Base-by-base conservation (phyloP, 2,888 invertebrate species). In the Epinotia bilunana region DNA sequence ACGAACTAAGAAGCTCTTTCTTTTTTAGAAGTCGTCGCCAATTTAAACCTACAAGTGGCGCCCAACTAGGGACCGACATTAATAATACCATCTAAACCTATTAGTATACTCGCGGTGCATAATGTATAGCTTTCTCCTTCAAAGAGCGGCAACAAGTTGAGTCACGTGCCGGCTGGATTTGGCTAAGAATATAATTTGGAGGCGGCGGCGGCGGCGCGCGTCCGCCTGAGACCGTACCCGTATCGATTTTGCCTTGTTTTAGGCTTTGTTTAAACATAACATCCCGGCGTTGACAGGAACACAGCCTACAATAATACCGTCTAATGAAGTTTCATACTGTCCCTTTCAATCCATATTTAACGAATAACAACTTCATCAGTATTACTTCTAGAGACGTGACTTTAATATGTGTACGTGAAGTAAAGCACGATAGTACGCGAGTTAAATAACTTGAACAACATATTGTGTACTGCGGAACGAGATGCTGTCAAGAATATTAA, bases 161-260 rank as follows among this genome's bases (percentile, higher is more conserved):
- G 90, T 92, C 93, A 93, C 93, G 93, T 93, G 93, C 92, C 84
- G 84, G 85, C 79, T 81, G 87, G 90, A 89, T 90, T 90, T 87
- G 85, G 87, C 83, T 84, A 85, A 84, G 88, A 89, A 91, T 90
- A 89, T 91, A 88, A 91, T 90, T 89, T 80, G 82, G 84, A 89
- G 84, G 83, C 84, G 86, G 88, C 90, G 84, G 83, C 84, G 86
- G 88, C 90, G 89, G 90, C 90, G 91, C 90, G 91, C 90, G 92
- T 89, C 89, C 88, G 85, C 86, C 85, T 83, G 86, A 87, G 85
- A 88, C 90, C 85, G 87, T 80, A 82, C 80, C 83, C 80, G 84
- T 93, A 93, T 93, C 91, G 93, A 93, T 93, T 90, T 91, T 88
- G 86, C 84, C 84, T 84, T 85, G 88, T 89, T 89, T 87, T 86